Evolutionary conservation across 2,888 invertebrate genomes (phyloP), one percentile per base, ranked within the genome.

Genomic region (Leptinotarsa juncta): DNA sequence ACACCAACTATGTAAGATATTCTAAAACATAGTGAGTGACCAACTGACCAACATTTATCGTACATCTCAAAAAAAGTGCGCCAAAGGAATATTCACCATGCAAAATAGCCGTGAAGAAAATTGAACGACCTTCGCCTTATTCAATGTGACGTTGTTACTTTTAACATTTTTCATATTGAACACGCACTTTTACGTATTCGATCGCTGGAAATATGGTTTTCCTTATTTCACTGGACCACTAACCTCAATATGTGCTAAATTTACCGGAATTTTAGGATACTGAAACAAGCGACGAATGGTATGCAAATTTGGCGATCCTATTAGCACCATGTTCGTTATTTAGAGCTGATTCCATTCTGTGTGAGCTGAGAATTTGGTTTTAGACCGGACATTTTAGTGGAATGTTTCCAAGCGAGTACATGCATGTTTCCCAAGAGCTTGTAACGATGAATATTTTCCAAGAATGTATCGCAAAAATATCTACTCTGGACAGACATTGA

Each of bases 201-300:
- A 76, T 75, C 71, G 74, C 76, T 74, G 70, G 77, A 78, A 80
- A 72, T 76, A 77, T 79, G 79, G 76, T 73, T 78, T 78, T 77
- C 72, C 67, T 74, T 72, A 69, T 76, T 75, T 67, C 53, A 55
- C 73, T 81, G 82, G 82, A 82, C 81, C 82, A 82, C 82, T 82
- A 81, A 82, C 82, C 82, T 78, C 72, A 79, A 82, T 82, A 78
- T 57, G 60, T 42, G 18, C 79, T 80, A 81, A 80, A 81, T 76
- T 81, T 82, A 80, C 79, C 68, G 26, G 18, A 68, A 15, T 23
- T 53, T 53, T 3, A 15, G 20, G 60, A 20, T 26, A 60, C 23
- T 20, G 15, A 53, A 53, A 16, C 60, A 15, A 23, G 20, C 26
- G 60, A 26, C 23, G 60, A 60, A 60, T 14, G 26, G 60, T 60